Conservation (phyloP, 1,140 invertebrate species). For the Drosophila sucinea region DNA sequence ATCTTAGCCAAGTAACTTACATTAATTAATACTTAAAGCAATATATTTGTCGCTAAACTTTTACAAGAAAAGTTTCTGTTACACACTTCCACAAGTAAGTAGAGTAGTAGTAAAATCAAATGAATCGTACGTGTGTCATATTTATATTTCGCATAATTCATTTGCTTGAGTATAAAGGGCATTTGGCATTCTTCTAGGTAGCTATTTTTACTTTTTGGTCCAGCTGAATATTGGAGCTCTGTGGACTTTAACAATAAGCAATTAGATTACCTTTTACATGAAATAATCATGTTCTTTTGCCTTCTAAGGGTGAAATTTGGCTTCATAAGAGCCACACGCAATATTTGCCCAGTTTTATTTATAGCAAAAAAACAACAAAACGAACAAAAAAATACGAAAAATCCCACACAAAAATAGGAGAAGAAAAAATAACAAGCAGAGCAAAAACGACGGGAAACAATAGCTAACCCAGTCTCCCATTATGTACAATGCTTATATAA, state of each 20-base stretch:
- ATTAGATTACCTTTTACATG: conserved; percentile 13
- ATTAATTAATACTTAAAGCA: conserved; percentile 13
- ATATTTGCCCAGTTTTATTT: conserved; percentile 9
- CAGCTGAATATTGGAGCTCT: neutral
- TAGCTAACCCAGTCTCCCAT: no score
- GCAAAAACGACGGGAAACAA: no score
- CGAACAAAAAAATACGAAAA: neutral
- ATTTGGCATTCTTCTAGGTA: neutral
- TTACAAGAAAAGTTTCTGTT: no score
- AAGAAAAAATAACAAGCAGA: neutral
- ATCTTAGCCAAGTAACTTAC: neutral
- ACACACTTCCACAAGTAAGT: no score
- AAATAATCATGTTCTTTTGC: conserved; percentile 3
- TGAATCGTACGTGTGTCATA: no score
- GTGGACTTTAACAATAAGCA: conserved; percentile 2
- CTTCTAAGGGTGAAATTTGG: conserved; percentile 2
- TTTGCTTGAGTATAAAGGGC: neutral
- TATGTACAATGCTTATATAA: no score
- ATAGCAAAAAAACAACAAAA: neutral
- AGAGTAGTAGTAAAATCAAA: no score
- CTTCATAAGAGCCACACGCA: conserved; percentile 9
- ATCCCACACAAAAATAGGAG: neutral
- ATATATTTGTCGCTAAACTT: neutral
- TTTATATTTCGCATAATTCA: no score
- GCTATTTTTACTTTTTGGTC: conserved; percentile 1